These are phyloP conservation scores for Eretmochelys imbricata DNA, from an alignment of 2,113 vertebrate genomes.

Conservation along the genomic window DNA sequence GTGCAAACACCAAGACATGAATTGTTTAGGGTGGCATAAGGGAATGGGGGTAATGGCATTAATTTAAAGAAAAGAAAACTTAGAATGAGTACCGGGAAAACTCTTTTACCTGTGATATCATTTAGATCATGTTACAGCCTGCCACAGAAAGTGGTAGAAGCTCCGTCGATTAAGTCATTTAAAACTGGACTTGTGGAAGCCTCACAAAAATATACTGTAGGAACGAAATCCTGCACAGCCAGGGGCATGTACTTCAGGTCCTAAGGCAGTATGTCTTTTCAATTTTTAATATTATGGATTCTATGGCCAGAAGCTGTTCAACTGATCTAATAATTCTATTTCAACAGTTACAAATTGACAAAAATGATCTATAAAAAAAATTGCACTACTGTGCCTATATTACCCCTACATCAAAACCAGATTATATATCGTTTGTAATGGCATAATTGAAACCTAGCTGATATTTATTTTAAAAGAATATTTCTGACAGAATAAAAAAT, in stretches of 20 bases:
- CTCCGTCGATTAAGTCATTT: not conserved
- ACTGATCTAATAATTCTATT: slow-evolving; percentile 1
- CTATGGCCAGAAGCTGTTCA: not conserved
- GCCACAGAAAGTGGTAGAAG: not conserved
- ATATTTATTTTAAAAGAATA: slow-evolving; percentile 52
- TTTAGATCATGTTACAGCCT: not conserved
- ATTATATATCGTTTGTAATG: slow-evolving; percentile 13
- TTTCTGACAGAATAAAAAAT: slow-evolving; percentile 35
- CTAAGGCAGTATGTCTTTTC: not conserved
- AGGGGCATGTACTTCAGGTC: not conserved
- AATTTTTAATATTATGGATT: not conserved
- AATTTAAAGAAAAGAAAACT: not conserved
- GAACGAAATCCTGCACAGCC: not conserved
- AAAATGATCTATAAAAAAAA: not conserved
- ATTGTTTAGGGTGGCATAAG: not conserved
- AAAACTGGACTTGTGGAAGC: not conserved
- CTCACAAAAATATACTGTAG: not conserved
- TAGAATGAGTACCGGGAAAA: not conserved
- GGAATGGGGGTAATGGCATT: not conserved
- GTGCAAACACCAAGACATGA: not conserved
- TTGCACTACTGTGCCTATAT: not conserved
- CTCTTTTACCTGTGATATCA: not conserved
- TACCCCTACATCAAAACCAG: not conserved
- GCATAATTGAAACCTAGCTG: slow-evolving; percentile 24
- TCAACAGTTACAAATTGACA: not conserved